These are phyloP conservation scores for Labroides dimidiatus DNA, from an alignment of 2,797 vertebrate species.

Conservation along the genomic window DNA sequence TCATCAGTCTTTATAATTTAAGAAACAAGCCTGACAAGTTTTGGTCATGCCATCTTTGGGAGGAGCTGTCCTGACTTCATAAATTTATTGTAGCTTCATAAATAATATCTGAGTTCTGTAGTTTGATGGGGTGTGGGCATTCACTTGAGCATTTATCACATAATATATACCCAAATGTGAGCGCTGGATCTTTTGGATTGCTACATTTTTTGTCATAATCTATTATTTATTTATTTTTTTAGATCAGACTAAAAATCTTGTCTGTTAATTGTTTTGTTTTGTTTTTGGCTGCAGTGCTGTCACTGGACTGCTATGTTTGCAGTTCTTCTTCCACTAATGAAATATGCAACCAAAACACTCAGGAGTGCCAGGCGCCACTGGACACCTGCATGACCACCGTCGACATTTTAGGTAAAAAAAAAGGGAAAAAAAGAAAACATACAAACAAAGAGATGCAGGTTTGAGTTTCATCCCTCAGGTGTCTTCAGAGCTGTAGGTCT, in stretches of 20 bases:
- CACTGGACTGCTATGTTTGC: constrained; percentile 76
- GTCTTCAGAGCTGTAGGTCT: too few relatives aligned
- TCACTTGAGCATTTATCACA: neutral
- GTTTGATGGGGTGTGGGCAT: neutral
- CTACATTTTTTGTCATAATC: neutral
- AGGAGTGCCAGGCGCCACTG: constrained; percentile 57
- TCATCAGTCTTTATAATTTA: constrained; percentile 10
- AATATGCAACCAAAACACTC: constrained; percentile 65
- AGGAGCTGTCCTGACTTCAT: neutral
- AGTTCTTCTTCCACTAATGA: constrained; percentile 56
- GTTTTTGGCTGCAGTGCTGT: constrained; percentile 44
- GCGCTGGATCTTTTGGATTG: neutral
- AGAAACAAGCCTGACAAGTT: constrained; percentile 38
- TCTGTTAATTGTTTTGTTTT: too few relatives aligned
- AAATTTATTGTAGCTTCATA: neutral
- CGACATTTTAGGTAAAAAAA: constrained; percentile 70
- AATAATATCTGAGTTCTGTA: neutral
- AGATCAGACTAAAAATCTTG: too few relatives aligned
- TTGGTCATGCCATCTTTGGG: constrained; percentile 14
- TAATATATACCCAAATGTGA: neutral
- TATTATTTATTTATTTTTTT: too few relatives aligned
- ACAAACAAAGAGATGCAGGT: too few relatives aligned
- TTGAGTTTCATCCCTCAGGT: too few relatives aligned
- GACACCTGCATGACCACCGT: constrained; percentile 79
- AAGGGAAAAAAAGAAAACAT: constrained; percentile 59